A percentile compares a stretch with the other conserved stretches of the same genome.
These are phyloP conservation scores for Elachura formosa DNA, from an alignment of 2,113 vertebrate species.

Conservation along the genomic window DNA sequence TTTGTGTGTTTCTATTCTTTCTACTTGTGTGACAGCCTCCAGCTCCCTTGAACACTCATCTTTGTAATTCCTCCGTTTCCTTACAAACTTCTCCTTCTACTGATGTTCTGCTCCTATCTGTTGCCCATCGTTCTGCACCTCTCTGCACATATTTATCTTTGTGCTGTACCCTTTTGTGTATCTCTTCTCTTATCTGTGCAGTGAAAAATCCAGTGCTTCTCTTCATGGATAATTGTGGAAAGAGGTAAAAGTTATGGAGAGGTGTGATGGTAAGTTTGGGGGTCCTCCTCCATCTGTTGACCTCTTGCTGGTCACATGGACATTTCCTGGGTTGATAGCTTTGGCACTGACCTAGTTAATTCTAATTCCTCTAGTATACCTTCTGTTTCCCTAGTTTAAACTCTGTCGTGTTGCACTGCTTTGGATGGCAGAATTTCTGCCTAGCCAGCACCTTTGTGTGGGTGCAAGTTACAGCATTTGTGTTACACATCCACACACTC, in stretches of 20 bases:
- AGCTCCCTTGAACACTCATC: neutral
- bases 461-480: neutral
- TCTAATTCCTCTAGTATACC: neutral
- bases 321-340: neutral
- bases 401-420: neutral
- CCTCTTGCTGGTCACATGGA: neutral
- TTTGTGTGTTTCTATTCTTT: conserved; percentile 18
- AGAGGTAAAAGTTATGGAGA: neutral
- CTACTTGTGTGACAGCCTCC: neutral
- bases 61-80: conserved; percentile 8
- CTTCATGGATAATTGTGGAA: neutral
- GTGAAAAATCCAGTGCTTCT: neutral
- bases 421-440: neutral
- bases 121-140: neutral
- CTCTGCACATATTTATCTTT: conserved; percentile 11
- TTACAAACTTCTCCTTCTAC: neutral
- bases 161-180: neutral
- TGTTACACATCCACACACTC: neutral
- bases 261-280: neutral
- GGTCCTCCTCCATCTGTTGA: neutral
- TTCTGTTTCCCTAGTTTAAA: neutral
- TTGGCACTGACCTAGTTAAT: neutral
- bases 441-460: neutral
- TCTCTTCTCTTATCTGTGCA: neutral
- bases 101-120: neutral